These are phyloP conservation scores for Thera obeliscata DNA, from an alignment of 2,888 invertebrate species.

Conservation along the genomic window DNA sequence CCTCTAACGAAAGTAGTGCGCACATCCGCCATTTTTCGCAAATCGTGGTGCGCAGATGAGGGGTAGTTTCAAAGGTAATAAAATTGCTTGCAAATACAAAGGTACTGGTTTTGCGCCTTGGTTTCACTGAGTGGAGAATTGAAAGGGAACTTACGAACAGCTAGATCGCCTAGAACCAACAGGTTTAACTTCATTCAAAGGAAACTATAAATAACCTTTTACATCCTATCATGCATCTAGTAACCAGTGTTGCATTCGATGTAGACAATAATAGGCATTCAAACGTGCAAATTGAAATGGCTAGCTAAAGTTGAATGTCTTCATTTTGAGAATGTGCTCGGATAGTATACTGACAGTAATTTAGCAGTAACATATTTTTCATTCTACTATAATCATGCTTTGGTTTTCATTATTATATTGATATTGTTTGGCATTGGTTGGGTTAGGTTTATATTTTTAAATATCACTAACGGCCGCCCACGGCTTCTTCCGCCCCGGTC, in stretches of 20 bases:
- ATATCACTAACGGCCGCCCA: too few relatives aligned
- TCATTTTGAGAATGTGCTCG: neutral
- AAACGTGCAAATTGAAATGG: neutral
- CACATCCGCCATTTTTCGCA: too few relatives aligned
- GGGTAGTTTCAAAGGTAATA: neutral
- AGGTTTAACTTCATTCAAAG: slow-evolving; percentile 41
- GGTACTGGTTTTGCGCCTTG: neutral
- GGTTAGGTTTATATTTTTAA: too few relatives aligned
- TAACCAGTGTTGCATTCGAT: neutral
- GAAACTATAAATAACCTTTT: slow-evolving; percentile 45
- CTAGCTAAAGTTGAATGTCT: neutral
- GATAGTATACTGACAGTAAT: neutral
- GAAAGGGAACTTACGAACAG: slow-evolving; percentile 25
- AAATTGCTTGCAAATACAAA: neutral
- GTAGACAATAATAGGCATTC: slow-evolving; percentile 5
- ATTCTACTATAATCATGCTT: too few relatives aligned
- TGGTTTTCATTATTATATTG: too few relatives aligned
- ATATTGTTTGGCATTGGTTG: too few relatives aligned
- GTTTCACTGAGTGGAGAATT: slow-evolving; percentile 21
- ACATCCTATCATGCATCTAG: slow-evolving; percentile 12
- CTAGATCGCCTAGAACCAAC: slow-evolving; percentile 22
- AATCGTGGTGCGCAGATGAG: too few relatives aligned
- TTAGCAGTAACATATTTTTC: too few relatives aligned
- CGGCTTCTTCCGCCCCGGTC: too few relatives aligned
- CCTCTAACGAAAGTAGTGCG: too few relatives aligned